Conservation (phyloP, 1,140 invertebrate genomes). For the Sipha flava region DNA sequence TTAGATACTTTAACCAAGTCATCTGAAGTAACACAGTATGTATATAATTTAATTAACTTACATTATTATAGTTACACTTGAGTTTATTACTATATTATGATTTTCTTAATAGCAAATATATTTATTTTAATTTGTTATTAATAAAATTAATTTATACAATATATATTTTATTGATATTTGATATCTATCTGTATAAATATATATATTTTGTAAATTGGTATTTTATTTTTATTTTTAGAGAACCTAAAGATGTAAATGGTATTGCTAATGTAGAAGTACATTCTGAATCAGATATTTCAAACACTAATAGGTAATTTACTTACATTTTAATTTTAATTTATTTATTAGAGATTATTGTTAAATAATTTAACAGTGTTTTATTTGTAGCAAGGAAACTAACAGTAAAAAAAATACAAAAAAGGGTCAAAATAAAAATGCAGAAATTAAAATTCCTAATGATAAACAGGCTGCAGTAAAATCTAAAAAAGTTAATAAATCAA, state of each 20-base stretch:
- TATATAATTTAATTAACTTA: neutral
- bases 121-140: too few species aligned
- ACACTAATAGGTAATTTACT: neutral
- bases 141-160: too few species aligned
- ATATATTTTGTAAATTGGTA: too few species aligned
- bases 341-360: neutral
- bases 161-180: too few species aligned
- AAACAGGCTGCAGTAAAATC: neutral
- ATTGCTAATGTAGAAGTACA: neutral
- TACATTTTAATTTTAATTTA: neutral
- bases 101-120: too few species aligned
- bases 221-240: neutral
- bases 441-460: neutral
- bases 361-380: too few species aligned
- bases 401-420: neutral
- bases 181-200: too few species aligned
- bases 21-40: neutral
- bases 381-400: neutral
- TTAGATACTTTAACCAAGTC: neutral
- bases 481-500: neutral
- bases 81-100: too few species aligned
- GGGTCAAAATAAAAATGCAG: neutral
- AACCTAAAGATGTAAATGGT: neutral
- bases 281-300: neutral
- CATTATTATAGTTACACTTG: neutral